These are phyloP conservation scores for Acipenser oxyrinchus DNA, from an alignment of 2,797 vertebrate species.

Conservation along the genomic window DNA sequence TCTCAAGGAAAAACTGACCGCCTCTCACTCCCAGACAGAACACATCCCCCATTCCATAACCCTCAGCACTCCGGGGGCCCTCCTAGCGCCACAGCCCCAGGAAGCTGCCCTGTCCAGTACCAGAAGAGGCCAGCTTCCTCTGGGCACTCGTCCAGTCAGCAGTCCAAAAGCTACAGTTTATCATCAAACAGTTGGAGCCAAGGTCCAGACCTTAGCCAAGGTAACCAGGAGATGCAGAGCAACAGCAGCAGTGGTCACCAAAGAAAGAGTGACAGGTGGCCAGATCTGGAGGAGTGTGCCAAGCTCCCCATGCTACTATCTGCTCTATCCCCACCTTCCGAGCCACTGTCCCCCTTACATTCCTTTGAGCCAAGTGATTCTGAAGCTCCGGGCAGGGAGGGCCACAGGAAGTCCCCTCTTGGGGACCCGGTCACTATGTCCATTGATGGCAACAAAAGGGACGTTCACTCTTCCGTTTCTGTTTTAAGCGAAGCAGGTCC, in stretches of 20 bases:
- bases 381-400: slow-evolving; percentile 23
- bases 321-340: slow-evolving; percentile 53
- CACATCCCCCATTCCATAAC: slow-evolving; percentile 53
- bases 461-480: slow-evolving; percentile 28
- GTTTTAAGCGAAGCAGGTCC: slow-evolving; percentile 45
- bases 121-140: slow-evolving; percentile 41
- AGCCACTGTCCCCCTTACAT: slow-evolving; percentile 67
- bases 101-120: slow-evolving; percentile 40
- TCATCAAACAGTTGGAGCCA: slow-evolving; percentile 28
- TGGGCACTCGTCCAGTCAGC: slow-evolving; percentile 33
- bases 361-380: slow-evolving; percentile 60
- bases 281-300: slow-evolving; percentile 38
- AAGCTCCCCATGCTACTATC: slow-evolving; percentile 54
- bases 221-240: too few relatives aligned
- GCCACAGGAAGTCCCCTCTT: slow-evolving; percentile 42
- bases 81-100: slow-evolving; percentile 38
- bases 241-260: slow-evolving; percentile 17
- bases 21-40: slow-evolving; percentile 43
- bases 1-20: slow-evolving; percentile 42
- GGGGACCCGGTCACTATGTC: slow-evolving; percentile 31
- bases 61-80: slow-evolving; percentile 30
- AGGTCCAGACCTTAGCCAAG: slow-evolving; percentile 24
- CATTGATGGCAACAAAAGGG: slow-evolving; percentile 40
- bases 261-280: slow-evolving; percentile 39
- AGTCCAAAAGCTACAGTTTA: slow-evolving; percentile 34